Conservation (phyloP, 2,888 invertebrate genomes). For the Clostera curtula region DNA sequence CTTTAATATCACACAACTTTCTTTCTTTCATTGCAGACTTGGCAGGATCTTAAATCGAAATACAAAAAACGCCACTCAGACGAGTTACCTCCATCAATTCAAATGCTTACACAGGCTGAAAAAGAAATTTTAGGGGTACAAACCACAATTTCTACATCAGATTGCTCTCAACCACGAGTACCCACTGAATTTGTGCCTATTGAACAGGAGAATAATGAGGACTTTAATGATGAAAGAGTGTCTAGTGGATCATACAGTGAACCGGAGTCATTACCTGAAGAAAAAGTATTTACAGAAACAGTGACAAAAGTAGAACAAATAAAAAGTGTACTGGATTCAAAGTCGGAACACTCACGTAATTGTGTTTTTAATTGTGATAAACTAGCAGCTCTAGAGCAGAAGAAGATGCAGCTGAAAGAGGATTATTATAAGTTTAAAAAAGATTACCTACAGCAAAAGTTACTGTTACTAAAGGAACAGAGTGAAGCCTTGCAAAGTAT, state of each 20-base stretch:
- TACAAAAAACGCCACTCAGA: slow-evolving; percentile 40
- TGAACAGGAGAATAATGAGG: slow-evolving; percentile 29
- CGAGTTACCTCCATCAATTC: slow-evolving; percentile 32
- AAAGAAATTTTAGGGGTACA: slow-evolving; percentile 49
- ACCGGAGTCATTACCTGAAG: slow-evolving; percentile 40
- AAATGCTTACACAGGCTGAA: slow-evolving; percentile 40
- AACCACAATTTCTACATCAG: slow-evolving; percentile 31
- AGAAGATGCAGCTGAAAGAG: slow-evolving; percentile 53
- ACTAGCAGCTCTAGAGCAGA: slow-evolving; percentile 48
- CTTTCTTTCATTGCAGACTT: slow-evolving; percentile 43
- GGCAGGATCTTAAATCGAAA: slow-evolving; percentile 59
- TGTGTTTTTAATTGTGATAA: slow-evolving; percentile 56
- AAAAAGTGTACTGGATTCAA: too few species aligned
- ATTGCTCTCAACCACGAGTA: slow-evolving; percentile 32
- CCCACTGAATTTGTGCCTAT: slow-evolving; percentile 42
- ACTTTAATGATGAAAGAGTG: slow-evolving; percentile 31
- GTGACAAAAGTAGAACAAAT: too few species aligned
- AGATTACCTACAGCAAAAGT: slow-evolving; percentile 57
- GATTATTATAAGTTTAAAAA: slow-evolving; percentile 61
- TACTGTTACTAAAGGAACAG: slow-evolving; percentile 53
- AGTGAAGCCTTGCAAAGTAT: slow-evolving; percentile 60
- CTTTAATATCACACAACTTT: neutral
- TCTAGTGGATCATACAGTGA: slow-evolving; percentile 40
- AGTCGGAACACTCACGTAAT: slow-evolving; percentile 33
- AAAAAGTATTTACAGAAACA: slow-evolving; percentile 35